These are phyloP conservation scores for Mesaphorura yosii DNA, from an alignment of 1,140 invertebrate species.

Conservation along the genomic window DNA sequence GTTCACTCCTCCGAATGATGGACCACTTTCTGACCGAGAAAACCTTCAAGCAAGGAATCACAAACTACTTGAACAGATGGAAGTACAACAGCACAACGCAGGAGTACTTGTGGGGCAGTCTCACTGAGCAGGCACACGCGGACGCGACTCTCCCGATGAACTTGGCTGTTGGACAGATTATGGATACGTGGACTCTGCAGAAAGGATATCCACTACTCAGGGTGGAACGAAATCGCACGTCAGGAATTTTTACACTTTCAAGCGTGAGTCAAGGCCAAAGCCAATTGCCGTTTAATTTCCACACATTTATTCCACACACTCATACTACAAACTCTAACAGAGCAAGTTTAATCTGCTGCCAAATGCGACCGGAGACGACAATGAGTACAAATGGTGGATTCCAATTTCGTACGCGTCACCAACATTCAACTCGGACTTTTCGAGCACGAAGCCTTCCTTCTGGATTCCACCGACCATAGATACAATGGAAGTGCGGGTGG, in stretches of 20 bases:
- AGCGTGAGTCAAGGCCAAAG: background rate
- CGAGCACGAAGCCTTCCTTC: background rate
- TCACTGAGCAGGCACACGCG: conserved; percentile 44
- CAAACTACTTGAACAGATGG: conserved; percentile 31
- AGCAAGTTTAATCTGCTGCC: too few relatives aligned
- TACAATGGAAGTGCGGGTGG: background rate
- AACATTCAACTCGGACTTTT: background rate
- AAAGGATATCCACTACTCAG: conserved; percentile 69
- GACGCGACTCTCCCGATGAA: conserved; percentile 46
- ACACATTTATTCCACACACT: conserved; percentile 1
- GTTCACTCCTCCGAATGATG: conserved; percentile 44
- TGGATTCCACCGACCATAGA: background rate
- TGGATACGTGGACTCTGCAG: conserved; percentile 72
- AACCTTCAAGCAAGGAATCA: conserved; percentile 38
- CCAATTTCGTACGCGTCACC: conserved; percentile 1
- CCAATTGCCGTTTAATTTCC: background rate
- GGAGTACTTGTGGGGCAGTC: conserved; percentile 55
- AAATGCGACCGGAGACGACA: conserved; percentile 1
- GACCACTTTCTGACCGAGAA: conserved; percentile 39
- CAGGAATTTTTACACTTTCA: background rate
- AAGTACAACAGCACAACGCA: conserved; percentile 54
- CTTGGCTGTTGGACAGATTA: conserved; percentile 51
- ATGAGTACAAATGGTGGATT: conserved; percentile 3
- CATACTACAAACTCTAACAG: too few relatives aligned
- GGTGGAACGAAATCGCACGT: conserved; percentile 42